phyloP scores from a whole-genome alignment of 35 echinoderm and acorn worm genomes.

The Chiridota heheva region DNA sequence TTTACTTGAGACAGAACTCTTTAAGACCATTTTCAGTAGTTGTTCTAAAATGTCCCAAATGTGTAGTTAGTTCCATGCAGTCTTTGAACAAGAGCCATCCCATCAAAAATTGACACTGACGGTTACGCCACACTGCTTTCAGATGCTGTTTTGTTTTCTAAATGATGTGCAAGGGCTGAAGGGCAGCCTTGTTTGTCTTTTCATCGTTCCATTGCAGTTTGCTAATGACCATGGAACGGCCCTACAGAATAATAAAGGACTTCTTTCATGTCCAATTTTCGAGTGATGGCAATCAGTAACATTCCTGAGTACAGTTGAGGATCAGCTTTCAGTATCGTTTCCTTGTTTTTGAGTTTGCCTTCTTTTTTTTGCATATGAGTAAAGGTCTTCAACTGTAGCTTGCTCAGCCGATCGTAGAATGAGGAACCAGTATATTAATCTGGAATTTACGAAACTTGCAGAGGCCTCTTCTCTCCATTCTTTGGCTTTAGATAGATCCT shows the following conservation, averaged over 20 bases:
- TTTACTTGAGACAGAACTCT: background rate
- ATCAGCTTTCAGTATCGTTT: slow-evolving; percentile 18
- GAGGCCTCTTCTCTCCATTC: background rate
- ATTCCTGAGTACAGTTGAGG: slow-evolving; percentile 16
- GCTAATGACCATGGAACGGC: slow-evolving; percentile 55
- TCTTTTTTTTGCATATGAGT: too few relatives aligned
- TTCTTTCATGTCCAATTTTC: slow-evolving; percentile 31
- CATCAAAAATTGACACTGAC: slow-evolving; percentile 29
- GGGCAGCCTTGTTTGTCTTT: slow-evolving; percentile 63
- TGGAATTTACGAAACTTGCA: background rate
- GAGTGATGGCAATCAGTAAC: slow-evolving; percentile 15
- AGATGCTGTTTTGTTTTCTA: background rate
- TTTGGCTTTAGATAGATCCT: background rate
- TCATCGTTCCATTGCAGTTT: slow-evolving; percentile 27
- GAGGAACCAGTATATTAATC: background rate
- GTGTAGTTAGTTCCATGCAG: slow-evolving; percentile 17
- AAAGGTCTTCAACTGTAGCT: slow-evolving; percentile 22
- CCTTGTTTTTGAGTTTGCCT: background rate
- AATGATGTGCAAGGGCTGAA: slow-evolving; percentile 11
- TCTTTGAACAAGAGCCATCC: slow-evolving; percentile 45
- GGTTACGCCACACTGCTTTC: slow-evolving; percentile 3
- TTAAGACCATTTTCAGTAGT: background rate
- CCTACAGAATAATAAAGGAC: slow-evolving; percentile 30
- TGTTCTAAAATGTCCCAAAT: background rate
- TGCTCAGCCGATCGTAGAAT: background rate